Base-by-base conservation (phyloP, 2,797 vertebrate species). In the Pseudomugil tenellus region DNA sequence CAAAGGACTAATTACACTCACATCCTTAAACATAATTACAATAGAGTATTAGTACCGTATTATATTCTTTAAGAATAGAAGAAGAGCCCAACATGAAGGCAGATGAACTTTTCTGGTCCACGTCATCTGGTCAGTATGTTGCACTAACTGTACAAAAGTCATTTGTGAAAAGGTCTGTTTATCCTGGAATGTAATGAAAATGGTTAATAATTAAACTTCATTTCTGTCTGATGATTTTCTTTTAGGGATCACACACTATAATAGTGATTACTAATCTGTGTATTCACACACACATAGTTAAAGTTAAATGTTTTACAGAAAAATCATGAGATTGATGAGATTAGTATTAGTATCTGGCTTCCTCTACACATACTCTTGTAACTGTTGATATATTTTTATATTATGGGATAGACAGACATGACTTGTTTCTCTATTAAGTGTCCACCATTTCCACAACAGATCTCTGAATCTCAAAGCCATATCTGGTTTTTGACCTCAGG, bases 51-150 rank as follows among this genome's bases (percentile, higher is more conserved):
- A 8, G 48, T 57, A 70, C 28, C 58, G 48, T 58, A 26, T 70
- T 56, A 41, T n/a, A 9, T 3, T 2, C 75, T 17, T 35, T 70
- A n/a, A n/a, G n/a, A n/a, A n/a, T n/a, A n/a, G 65, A 60, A 86
- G 73, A 72, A 1, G 0, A 66, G 13, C 21, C 56, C 17, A 37
- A 23, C 29, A 4, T 66, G 53, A n/a, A n/a, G n/a, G n/a, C n/a
- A n/a, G n/a, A n/a, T n/a, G n/a, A n/a, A n/a, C n/a, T n/a, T n/a
- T n/a, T n/a, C n/a, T n/a, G n/a, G n/a, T n/a, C 21, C n/a, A 10
- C 29, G 26, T 60, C 26, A 31, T 17, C 26, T 19, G 41, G 8
- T 43, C 41, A 43, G 6, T 6, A 9, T 3, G 11, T 16, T 21
- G 19, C 26, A 32, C 11, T 32, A 46, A 31, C 26, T 21, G 26